These are phyloP conservation scores for Araneus ventricosus DNA, from an alignment of 1,140 invertebrate species.

Conservation along the genomic window DNA sequence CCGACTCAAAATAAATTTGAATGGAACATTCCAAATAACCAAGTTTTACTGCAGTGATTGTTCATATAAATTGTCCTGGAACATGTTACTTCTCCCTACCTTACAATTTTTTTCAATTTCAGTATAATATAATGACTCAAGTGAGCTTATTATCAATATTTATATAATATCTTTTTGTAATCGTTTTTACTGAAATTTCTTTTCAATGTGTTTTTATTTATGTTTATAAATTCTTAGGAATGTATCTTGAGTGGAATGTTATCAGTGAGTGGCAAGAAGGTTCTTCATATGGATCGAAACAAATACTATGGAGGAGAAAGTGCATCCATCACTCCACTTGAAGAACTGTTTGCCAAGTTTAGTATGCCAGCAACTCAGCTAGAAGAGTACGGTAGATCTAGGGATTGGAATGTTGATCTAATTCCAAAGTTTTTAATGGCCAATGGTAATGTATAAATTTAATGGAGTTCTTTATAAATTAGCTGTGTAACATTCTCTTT, in stretches of 20 bases:
- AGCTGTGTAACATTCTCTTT: no score
- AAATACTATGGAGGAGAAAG: constrained; percentile 99
- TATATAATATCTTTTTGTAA: no score
- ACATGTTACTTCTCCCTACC: no score
- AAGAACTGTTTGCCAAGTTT: constrained; percentile 95
- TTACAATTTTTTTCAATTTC: no score
- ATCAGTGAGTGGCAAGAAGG: constrained; percentile 98
- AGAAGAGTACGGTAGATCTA: constrained; percentile 90
- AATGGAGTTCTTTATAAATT: no score
- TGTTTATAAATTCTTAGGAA: constrained; percentile 84
- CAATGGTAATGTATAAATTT: constrained; percentile 84
- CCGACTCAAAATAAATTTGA: no score
- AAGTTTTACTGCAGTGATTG: no score
- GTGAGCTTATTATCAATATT: background rate
- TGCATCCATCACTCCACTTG: constrained; percentile 98
- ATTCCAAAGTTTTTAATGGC: constrained; percentile 99
- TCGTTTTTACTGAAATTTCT: no score
- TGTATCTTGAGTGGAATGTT: constrained; percentile 99
- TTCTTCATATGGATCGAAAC: constrained; percentile 99
- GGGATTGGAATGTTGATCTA: constrained; percentile 99
- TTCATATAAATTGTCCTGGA: background rate
- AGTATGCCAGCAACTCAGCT: constrained; percentile 88
- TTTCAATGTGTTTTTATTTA: no score
- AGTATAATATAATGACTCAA: background rate
- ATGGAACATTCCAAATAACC: no score